Evolutionary conservation across 2,113 vertebrate genomes (phyloP), one percentile per base, ranked within the genome.

Genomic region (Gallinago media): DNA sequence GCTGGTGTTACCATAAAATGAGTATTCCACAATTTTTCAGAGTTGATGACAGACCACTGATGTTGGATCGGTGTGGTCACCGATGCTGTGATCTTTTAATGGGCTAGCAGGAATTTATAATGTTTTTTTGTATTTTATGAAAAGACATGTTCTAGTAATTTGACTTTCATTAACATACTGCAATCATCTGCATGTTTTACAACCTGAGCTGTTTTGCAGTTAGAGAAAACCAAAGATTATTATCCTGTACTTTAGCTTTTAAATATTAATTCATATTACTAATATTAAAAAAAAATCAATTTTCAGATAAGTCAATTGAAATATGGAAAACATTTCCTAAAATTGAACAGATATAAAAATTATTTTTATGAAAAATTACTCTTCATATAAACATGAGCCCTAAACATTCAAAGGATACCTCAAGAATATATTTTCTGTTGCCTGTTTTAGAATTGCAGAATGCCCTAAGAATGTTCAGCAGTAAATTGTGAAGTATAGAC

Each of bases 351-450:
- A 93, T 92, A 85, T 84, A 5, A 92, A 96, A 88, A 68, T 50
- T 77, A 78, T 75, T 97, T 87, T 92, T 55, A 83, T 65, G 72
- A 71, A 92, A 91, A 95, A 31, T 68, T 92, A 86, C n/a, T 94
- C 85, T 93, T 96, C 49, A 55, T 83, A 88, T 67, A 74, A 94
- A 96, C 34, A 54, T 31, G 31, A 54, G 21, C 55, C 94, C 36
- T 75, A 93, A 96, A 91, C 79, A 76, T 92, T 88, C 87, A 90
- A 82, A 74, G 26, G 34, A 88, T 78, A 94, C 50, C 40, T 84
- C 75, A 79, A 61, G 50, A 65, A 87, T 88, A 92, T 22, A 4
- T 52, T 46, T 75, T 85, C 88, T 74, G 22, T 72, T 68, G 27
- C 85, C 77, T 96, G 27, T 75, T 89, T 88, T 65, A 79, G 91